Evolutionary conservation across 2,888 invertebrate species (phyloP).

Genomic region (Coleophora deauratella): DNA sequence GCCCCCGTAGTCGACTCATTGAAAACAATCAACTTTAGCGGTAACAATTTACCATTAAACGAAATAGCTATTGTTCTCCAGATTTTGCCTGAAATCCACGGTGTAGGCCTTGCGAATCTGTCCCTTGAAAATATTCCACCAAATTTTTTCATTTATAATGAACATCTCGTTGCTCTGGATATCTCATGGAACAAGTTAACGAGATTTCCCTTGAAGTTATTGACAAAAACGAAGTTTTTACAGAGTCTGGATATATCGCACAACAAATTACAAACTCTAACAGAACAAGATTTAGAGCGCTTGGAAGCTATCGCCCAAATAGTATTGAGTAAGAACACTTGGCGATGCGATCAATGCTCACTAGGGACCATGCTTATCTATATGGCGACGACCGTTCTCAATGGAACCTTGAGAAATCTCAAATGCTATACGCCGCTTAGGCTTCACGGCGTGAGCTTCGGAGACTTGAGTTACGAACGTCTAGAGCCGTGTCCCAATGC

Average conservation of each 20-base stretch:
- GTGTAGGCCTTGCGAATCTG: constrained; percentile 75
- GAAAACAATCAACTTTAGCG: constrained; percentile 79
- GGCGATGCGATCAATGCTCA: constrained; percentile 80
- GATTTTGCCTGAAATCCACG: constrained; percentile 71
- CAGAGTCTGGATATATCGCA: constrained; percentile 81
- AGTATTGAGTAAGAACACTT: constrained; percentile 76
- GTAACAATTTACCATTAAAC: constrained; percentile 75
- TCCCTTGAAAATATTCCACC: constrained; percentile 71
- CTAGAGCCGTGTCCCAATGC: constrained; percentile 61
- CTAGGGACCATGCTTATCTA: constrained; percentile 72
- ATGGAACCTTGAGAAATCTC: constrained; percentile 62
- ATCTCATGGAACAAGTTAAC: constrained; percentile 82
- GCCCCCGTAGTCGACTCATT: constrained; percentile 76
- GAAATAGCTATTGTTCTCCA: constrained; percentile 75
- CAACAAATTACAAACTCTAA: constrained; percentile 79
- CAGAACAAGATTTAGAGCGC: constrained; percentile 70
- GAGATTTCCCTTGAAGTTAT: constrained; percentile 69
- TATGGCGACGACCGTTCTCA: constrained; percentile 70
- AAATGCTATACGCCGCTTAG: constrained; percentile 75
- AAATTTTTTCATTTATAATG: constrained; percentile 74
- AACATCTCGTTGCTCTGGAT: constrained; percentile 78
- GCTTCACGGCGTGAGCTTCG: constrained; percentile 58
- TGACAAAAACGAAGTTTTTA: constrained; percentile 73
- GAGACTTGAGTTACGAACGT: constrained; percentile 39
- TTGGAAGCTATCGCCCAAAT: constrained; percentile 73